These are phyloP conservation scores for Phaenicophaeus curvirostris DNA, from an alignment of 2,797 vertebrate species.

Conservation along the genomic window DNA sequence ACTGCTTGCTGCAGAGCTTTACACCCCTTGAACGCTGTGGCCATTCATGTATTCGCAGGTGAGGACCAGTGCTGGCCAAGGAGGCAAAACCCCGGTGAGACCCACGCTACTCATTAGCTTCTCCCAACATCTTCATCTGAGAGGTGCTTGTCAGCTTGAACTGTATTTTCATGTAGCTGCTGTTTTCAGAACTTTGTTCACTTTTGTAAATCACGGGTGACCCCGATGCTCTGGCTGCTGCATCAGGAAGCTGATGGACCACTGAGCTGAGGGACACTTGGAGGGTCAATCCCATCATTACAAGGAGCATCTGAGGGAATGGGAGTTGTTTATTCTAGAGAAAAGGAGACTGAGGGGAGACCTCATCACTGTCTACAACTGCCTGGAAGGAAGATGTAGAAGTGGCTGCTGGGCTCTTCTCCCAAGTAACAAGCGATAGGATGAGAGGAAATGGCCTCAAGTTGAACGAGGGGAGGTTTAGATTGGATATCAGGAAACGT, in stretches of 20 bases:
- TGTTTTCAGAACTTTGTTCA: neutral
- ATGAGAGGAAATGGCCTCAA: too few relatives aligned
- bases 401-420: too few relatives aligned
- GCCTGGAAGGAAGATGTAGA: too few relatives aligned
- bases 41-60: accelerated
- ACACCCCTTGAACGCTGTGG: accelerated
- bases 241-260: neutral
- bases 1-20: neutral
- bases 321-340: too few relatives aligned
- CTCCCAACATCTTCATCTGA: neutral
- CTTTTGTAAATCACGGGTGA: neutral
- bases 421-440: too few relatives aligned
- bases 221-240: neutral
- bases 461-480: too few relatives aligned
- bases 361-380: too few relatives aligned
- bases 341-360: too few relatives aligned
- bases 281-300: neutral
- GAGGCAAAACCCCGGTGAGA: neutral
- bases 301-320: too few relatives aligned
- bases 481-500: too few relatives aligned
- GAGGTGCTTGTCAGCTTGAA: neutral
- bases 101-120: neutral
- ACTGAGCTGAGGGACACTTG: neutral
- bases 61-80: neutral
- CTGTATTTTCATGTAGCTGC: neutral